phyloP scores from a whole-genome alignment of 2,888 invertebrate species.

The Arrhopalites spinosus region DNA sequence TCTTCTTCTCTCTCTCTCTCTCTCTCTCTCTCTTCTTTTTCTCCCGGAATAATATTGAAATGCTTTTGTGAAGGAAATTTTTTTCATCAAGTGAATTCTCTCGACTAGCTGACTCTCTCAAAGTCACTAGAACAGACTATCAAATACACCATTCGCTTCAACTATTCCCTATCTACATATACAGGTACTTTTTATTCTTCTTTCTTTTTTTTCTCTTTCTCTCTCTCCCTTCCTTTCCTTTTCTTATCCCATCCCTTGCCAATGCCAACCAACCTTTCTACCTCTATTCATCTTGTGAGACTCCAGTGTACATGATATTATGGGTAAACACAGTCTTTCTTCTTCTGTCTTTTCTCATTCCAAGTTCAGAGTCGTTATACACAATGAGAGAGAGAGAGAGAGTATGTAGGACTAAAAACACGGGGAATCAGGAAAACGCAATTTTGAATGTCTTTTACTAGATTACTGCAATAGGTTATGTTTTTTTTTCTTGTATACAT shows the following conservation, averaged over 20 bases:
- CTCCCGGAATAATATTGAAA: constrained; percentile 45
- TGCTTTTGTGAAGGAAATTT: constrained; percentile 47
- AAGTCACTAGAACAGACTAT: constrained; percentile 31
- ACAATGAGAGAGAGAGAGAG: constrained; percentile 4
- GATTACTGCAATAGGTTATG: constrained; percentile 15
- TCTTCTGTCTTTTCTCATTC: constrained; percentile 18
- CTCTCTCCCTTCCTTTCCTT: background rate
- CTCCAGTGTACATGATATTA: background rate
- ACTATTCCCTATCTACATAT: constrained; percentile 13
- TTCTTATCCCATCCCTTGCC: background rate
- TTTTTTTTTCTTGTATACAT: background rate
- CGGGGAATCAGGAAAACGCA: constrained; percentile 21
- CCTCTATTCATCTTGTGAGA: background rate
- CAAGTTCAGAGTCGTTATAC: constrained; percentile 29
- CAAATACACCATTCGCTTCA: constrained; percentile 28
- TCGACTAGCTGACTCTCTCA: constrained; percentile 26
- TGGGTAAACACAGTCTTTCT: constrained; percentile 7
- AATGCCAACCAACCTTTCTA: constrained; percentile 4
- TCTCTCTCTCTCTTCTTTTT: too few species aligned
- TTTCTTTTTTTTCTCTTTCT: background rate
- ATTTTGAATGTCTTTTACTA: constrained; percentile 30
- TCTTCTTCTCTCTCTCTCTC: too few species aligned
- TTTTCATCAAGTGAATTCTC: constrained; percentile 47
- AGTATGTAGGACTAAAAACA: constrained; percentile 19
- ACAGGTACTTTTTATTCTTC: constrained; percentile 31